These are phyloP conservation scores for Diogma glabrata DNA, from an alignment of 2,888 invertebrate species.

Conservation along the genomic window DNA sequence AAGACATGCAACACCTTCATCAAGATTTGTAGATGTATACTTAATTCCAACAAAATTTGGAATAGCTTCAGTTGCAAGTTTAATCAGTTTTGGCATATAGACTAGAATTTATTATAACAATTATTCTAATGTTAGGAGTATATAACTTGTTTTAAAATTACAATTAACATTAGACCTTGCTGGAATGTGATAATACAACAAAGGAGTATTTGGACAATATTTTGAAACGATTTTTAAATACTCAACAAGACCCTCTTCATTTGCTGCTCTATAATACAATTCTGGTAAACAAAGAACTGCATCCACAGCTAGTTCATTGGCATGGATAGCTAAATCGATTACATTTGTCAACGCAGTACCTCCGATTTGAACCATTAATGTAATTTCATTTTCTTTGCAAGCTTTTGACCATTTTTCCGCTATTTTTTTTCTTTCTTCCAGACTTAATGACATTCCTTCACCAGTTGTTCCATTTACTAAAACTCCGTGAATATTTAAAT, in stretches of 20 bases:
- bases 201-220: conserved; percentile 62
- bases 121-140: no score
- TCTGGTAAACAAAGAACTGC: conserved; percentile 65
- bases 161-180: conserved; percentile 56
- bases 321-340: conserved; percentile 54
- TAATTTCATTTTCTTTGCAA: conserved; percentile 42
- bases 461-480: conserved; percentile 72
- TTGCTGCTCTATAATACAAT: conserved; percentile 59
- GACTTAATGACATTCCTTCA: conserved; percentile 56
- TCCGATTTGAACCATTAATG: conserved; percentile 61
- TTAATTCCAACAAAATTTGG: conserved; percentile 74
- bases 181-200: conserved; percentile 77
- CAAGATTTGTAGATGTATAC: conserved; percentile 62
- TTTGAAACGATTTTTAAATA: conserved; percentile 55
- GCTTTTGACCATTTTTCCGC: conserved; percentile 52
- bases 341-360: conserved; percentile 57
- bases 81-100: conserved; percentile 57
- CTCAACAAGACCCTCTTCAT: conserved; percentile 45
- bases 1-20: conserved; percentile 51
- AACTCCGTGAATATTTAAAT: conserved; percentile 50
- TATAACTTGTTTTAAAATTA: no score
- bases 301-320: conserved; percentile 49
- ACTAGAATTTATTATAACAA: conserved; percentile 45
- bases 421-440: conserved; percentile 53
- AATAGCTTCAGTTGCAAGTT: conserved; percentile 46